Conservation (phyloP, 2,797 vertebrate species). For the Chelon labrosus region DNA sequence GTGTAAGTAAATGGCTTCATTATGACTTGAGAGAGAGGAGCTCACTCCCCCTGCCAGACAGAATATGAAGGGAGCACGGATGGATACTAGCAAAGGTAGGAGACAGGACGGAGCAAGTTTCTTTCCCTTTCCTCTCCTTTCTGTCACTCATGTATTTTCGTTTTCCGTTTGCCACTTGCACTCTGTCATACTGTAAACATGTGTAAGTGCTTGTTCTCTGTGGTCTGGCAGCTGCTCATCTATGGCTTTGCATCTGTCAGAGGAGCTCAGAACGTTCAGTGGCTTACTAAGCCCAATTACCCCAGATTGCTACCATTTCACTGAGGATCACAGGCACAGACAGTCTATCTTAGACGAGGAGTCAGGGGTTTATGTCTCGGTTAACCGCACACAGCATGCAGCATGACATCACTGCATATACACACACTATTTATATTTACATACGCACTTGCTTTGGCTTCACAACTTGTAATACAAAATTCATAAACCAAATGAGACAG, state of each 20-base stretch:
- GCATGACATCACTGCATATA: slow-evolving; percentile 47
- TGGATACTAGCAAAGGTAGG: slow-evolving; percentile 74
- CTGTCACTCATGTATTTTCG: slow-evolving; percentile 26
- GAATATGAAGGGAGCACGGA: slow-evolving; percentile 57
- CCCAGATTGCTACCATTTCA: slow-evolving; percentile 82
- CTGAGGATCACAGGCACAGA: slow-evolving; percentile 70
- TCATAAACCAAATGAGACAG: slow-evolving; percentile 60
- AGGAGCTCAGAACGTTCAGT: slow-evolving; percentile 79
- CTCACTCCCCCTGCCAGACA: slow-evolving; percentile 39
- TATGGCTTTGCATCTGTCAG: slow-evolving; percentile 78
- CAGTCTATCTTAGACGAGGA: slow-evolving; percentile 50
- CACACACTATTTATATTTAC: slow-evolving; percentile 50
- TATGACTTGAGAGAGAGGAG: slow-evolving; percentile 57
- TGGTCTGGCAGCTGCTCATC: slow-evolving; percentile 67
- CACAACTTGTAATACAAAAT: slow-evolving; percentile 64
- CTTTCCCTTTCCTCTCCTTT: slow-evolving; percentile 7
- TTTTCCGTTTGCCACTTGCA: slow-evolving; percentile 33
- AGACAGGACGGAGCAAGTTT: slow-evolving; percentile 40
- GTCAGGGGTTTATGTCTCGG: slow-evolving; percentile 50
- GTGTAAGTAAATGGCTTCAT: slow-evolving; percentile 70
- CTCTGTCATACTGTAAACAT: slow-evolving; percentile 58
- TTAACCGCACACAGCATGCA: slow-evolving; percentile 32
- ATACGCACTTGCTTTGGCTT: slow-evolving; percentile 48
- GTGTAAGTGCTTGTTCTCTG: slow-evolving; percentile 65
- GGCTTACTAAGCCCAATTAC: slow-evolving; percentile 83